These are phyloP conservation scores for Xerus inauris DNA, from an alignment of 2,113 vertebrate species.

Conservation along the genomic window DNA sequence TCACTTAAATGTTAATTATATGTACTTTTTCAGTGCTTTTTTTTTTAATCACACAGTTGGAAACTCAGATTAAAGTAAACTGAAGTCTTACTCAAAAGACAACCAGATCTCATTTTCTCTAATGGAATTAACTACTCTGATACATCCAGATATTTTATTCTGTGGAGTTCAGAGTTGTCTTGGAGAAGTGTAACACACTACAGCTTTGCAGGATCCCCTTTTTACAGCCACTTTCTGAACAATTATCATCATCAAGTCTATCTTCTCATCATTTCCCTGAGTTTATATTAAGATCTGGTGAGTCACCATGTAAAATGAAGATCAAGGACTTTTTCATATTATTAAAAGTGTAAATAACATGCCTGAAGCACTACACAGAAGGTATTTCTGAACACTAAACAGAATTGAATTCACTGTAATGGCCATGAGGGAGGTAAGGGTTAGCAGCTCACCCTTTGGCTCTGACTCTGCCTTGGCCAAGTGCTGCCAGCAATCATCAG, in stretches of 20 bases:
- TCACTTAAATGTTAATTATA: conserved; percentile 26
- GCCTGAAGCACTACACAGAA: not conserved
- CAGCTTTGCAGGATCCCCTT: not conserved
- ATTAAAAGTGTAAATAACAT: not conserved
- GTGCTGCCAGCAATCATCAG: not conserved
- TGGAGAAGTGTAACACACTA: not conserved
- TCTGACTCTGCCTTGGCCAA: not conserved
- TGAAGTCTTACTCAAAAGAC: not conserved
- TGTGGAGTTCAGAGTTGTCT: not conserved
- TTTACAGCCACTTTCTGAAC: not conserved
- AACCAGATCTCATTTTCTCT: not conserved
- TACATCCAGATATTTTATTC: not conserved
- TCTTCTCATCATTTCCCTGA: not conserved
- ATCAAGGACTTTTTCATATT: not conserved
- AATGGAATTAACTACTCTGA: not conserved
- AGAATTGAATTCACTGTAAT: not conserved
- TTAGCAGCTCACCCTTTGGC: not conserved
- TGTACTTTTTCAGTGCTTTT: not conserved
- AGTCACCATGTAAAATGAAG: conserved; percentile 31
- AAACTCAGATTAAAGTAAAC: not conserved
- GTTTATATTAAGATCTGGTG: not conserved
- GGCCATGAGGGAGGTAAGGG: not conserved
- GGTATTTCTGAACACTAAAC: not conserved
- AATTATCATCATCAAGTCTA: not conserved
- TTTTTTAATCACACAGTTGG: not conserved